Evolutionary conservation across 2,888 invertebrate species (phyloP).

Genomic region (Neoitamus cyanurus): DNA sequence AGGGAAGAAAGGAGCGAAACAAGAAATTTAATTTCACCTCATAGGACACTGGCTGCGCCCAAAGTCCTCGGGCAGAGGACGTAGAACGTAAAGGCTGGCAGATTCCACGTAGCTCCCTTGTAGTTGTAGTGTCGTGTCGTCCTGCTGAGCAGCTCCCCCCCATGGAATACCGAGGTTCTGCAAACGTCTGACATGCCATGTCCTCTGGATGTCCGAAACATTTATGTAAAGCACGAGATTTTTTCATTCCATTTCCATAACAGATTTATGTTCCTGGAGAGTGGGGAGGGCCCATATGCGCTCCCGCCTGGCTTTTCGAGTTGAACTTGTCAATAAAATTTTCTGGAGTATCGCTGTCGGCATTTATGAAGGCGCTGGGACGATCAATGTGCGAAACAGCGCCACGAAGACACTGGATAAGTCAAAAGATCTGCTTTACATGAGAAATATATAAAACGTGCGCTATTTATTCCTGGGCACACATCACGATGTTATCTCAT

Average conservation of each 20-base stretch:
- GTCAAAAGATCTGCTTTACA: conserved; percentile 7
- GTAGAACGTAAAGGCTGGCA: not conserved
- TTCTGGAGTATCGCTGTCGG: not conserved
- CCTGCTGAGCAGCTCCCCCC: not conserved
- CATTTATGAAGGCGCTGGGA: not conserved
- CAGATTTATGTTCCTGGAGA: conserved; percentile 15
- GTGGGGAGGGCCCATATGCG: not conserved
- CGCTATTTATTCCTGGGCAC: conserved; percentile 9
- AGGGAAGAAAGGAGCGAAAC: not conserved
- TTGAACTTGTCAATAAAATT: conserved; percentile 32
- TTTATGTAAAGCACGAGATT: conserved; percentile 18
- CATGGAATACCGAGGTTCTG: not conserved
- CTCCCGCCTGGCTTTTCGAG: not conserved
- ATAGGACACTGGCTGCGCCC: not conserved
- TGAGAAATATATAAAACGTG: conserved; percentile 24
- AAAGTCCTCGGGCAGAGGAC: not conserved
- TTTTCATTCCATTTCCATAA: conserved; percentile 30
- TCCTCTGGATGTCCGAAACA: conserved; percentile 27
- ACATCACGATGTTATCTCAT: conserved; percentile 26
- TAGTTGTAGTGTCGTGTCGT: not conserved
- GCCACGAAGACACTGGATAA: not conserved
- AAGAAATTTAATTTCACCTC: not conserved
- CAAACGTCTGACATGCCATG: conserved; percentile 27
- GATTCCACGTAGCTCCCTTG: not conserved
- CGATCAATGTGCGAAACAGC: not conserved